Conservation (phyloP, 1,140 invertebrate genomes). For the Trichonephila inaurata region DNA sequence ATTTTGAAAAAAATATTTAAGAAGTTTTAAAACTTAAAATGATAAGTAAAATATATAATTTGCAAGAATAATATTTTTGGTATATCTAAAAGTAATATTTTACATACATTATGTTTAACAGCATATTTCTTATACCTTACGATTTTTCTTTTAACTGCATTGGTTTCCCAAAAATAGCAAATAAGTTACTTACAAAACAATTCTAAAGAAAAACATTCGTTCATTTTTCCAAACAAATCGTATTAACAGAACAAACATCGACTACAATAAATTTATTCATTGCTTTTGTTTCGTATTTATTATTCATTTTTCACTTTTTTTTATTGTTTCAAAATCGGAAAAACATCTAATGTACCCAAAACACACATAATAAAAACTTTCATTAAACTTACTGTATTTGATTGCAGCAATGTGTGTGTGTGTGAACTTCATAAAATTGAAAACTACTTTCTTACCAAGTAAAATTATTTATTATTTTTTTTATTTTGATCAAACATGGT, state of each 20-base stretch:
- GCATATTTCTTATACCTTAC: no score
- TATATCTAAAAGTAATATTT: no score
- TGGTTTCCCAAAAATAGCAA: no score
- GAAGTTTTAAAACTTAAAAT: no score
- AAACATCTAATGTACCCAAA: not conserved
- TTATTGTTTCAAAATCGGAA: not conserved
- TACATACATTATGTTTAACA: no score
- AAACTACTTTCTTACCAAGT: not conserved
- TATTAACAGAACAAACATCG: not conserved
- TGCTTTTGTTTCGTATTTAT: not conserved
- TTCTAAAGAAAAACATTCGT: no score
- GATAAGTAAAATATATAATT: no score
- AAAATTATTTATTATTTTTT: not conserved
- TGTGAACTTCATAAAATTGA: not conserved
- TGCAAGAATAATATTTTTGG: no score
- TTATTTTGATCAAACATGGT: not conserved
- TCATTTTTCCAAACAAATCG: no score
- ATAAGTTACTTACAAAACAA: no score
- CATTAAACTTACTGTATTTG: not conserved
- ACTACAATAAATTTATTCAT: not conserved
- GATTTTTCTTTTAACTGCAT: no score
- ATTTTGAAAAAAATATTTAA: no score
- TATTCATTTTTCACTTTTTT: not conserved
- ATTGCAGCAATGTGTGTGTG: not conserved
- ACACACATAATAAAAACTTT: not conserved